These are phyloP conservation scores for Aurelia coerulea DNA, from an alignment of 30 jellyfish, hydroid and myxozoan species.

Conservation along the genomic window DNA sequence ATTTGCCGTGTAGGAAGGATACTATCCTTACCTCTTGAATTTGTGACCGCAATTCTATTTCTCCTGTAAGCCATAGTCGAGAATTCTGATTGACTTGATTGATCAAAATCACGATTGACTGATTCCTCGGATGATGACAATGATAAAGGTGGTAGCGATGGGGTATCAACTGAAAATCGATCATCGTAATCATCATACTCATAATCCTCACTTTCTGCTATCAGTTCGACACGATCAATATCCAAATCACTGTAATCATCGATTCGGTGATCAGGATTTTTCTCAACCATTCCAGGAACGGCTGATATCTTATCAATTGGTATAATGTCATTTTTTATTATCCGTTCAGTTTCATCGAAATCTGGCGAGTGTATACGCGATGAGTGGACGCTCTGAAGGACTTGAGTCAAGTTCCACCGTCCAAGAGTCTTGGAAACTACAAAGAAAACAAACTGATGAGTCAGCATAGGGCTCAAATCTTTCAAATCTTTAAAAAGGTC, in stretches of 20 bases:
- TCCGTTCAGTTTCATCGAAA: not conserved
- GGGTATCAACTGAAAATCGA: conserved; percentile 64
- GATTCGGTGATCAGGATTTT: conserved; percentile 2
- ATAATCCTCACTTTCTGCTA: conserved; percentile 53
- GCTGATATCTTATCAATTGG: conserved; percentile 11
- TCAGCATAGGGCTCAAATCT: too few relatives aligned
- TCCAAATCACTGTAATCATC: conserved; percentile 52
- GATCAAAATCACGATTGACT: conserved; percentile 30
- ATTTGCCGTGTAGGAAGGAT: too few relatives aligned
- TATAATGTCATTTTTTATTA: not conserved
- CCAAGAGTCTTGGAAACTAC: conserved; percentile 38
- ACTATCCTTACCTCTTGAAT: conserved; percentile 16
- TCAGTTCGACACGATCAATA: conserved; percentile 52
- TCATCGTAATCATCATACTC: conserved; percentile 33
- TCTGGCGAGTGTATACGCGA: not conserved
- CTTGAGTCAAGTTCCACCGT: conserved; percentile 1
- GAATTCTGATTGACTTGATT: conserved; percentile 62
- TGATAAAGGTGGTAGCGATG: conserved; percentile 58
- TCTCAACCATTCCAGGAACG: conserved; percentile 54
- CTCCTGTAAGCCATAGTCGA: conserved; percentile 22
- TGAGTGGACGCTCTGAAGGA: conserved; percentile 13
- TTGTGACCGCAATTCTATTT: conserved; percentile 7
- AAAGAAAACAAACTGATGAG: not conserved
- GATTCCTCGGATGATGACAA: conserved; percentile 64
- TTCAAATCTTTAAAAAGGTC: too few relatives aligned